These are phyloP conservation scores for Pogonognathellus flavescens DNA, from an alignment of 1,140 invertebrate species.

Conservation along the genomic window DNA sequence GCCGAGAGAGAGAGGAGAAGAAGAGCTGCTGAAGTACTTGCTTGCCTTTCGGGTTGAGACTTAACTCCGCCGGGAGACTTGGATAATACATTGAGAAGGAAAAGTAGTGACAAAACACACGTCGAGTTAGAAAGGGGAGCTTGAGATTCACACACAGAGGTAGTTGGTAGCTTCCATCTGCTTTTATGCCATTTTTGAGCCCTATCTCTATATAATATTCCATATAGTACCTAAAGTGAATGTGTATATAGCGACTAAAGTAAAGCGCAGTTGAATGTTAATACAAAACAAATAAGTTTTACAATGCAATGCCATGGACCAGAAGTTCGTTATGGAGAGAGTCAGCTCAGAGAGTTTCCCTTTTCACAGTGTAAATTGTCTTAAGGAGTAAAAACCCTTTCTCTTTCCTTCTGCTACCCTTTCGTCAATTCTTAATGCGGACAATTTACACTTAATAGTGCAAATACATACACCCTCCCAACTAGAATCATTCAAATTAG, in stretches of 20 bases:
- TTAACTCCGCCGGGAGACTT: slow-evolving; percentile 24
- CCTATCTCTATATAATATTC: too few relatives aligned
- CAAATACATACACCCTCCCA: not conserved
- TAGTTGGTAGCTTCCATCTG: not conserved
- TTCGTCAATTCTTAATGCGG: slow-evolving; percentile 10
- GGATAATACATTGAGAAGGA: not conserved
- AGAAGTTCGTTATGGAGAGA: not conserved
- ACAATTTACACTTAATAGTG: not conserved
- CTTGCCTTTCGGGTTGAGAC: slow-evolving; percentile 36
- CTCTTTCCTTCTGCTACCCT: slow-evolving; percentile 6
- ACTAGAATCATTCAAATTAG: too few relatives aligned
- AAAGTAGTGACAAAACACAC: not conserved
- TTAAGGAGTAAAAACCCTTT: slow-evolving; percentile 15
- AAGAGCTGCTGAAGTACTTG: too few relatives aligned
- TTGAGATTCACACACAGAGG: not conserved
- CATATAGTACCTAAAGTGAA: too few relatives aligned
- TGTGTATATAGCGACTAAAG: too few relatives aligned
- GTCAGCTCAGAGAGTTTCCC: slow-evolving; percentile 3
- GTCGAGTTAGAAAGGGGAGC: slow-evolving; percentile 5
- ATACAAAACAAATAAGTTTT: slow-evolving; percentile 29
- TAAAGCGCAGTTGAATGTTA: not conserved
- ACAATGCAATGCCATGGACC: not conserved
- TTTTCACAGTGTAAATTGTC: slow-evolving; percentile 18
- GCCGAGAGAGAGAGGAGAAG: not conserved
- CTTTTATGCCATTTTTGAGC: not conserved